Evolutionary conservation across 2,888 invertebrate species (phyloP), one percentile per base, ranked within the genome.

Genomic region (Macrostomum cliftonense): DNA sequence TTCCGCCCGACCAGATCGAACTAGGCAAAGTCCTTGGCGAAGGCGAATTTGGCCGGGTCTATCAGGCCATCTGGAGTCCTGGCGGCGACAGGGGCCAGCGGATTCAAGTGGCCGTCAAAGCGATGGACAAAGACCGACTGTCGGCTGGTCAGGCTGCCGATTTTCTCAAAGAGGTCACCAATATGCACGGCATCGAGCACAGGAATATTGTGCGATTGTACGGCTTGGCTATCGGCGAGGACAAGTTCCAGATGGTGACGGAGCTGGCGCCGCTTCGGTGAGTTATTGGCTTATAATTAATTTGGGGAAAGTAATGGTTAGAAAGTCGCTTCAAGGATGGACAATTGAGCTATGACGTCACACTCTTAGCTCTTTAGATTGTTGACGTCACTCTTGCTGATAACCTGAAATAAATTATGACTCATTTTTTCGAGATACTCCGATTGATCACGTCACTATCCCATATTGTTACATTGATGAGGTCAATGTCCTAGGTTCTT

Each of bases 1-100:
- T 85, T 63, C 80, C 82, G 1, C 81, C 84, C 37, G 87, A 88
- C 62, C 81, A 84, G 56, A 87, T 93, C 61, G 81, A 83, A 52
- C 82, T 91, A 44, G 87, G 87, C 67, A 89, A 91, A 67, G 87
- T 88, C 64, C 74, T 97, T 50, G 95, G 95, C 28, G 83, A 82
- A 61, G 95, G 97, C 13, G 93, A 97, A 70, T 97, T 97, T 73
- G 95, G 95, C 4, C 83, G 88, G 13, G 95, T 97, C 0, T 91
- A 91, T 66, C 93, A 91, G 71, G 95, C 91, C 2, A 84, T 88
- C 11, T 93, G 91, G 91, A 85, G 40, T 40, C 40, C 40, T 9
- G 40, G 16, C 9, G 45, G 45, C 13, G 46, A 38, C 19, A 28
- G 37, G 13, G 49, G 49, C 20, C 66, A 72, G 20, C 71, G 85